Evolutionary conservation across 2,797 vertebrate species (phyloP).

Genomic region (Chrysocyon brachyurus): DNA sequence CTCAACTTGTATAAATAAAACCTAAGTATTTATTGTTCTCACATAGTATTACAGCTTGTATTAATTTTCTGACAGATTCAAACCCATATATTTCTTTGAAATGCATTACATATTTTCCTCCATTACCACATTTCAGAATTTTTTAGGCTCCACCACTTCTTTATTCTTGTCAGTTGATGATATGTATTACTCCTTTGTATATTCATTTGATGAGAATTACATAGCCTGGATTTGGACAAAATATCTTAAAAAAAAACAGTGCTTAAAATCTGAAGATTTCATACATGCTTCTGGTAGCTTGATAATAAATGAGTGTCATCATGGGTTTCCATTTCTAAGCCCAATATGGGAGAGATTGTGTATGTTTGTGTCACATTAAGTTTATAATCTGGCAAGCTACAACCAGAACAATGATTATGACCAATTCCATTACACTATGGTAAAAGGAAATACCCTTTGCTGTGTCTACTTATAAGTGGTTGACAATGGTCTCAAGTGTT

Average conservation of each 20-base stretch:
- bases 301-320: not conserved
- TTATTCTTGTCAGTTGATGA: slow-evolving; percentile 23
- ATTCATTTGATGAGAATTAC: slow-evolving; percentile 37
- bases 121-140: slow-evolving; percentile 67
- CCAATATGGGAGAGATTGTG: not conserved
- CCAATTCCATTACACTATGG: not conserved
- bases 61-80: slow-evolving; percentile 62
- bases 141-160: slow-evolving; percentile 43
- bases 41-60: slow-evolving; percentile 26
- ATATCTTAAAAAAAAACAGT: not conserved
- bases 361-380: not conserved
- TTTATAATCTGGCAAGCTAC: not conserved
- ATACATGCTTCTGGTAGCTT: not conserved
- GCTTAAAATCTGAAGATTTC: not conserved
- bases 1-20: slow-evolving; percentile 17
- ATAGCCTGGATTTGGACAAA: slow-evolving; percentile 21
- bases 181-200: not conserved
- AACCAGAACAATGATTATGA: not conserved
- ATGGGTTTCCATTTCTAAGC: not conserved
- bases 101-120: slow-evolving; percentile 29
- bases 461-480: not conserved
- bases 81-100: slow-evolving; percentile 51
- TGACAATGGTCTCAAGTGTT: not conserved
- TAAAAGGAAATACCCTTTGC: not conserved
- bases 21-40: slow-evolving; percentile 47